Evolutionary conservation across 1,140 invertebrate species (phyloP).

Genomic region (Heliconius nattereri): DNA sequence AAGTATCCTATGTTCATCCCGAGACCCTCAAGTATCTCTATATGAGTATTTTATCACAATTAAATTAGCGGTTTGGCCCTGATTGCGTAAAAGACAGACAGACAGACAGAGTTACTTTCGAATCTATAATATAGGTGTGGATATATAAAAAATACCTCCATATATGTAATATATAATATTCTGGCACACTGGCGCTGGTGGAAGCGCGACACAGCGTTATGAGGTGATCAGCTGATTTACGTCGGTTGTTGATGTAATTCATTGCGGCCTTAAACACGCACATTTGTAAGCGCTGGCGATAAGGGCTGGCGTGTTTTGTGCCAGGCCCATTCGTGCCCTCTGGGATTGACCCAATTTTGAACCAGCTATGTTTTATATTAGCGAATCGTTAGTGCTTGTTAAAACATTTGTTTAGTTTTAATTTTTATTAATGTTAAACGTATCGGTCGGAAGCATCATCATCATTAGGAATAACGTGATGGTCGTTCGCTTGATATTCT

Average conservation of each 20-base stretch:
- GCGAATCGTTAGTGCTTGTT: not conserved
- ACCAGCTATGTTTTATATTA: not conserved
- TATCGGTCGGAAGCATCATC: too few species aligned
- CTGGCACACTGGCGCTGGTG: not conserved
- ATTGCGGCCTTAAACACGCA: slow-evolving; percentile 48
- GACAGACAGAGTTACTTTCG: too few species aligned
- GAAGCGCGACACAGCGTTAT: slow-evolving; percentile 38
- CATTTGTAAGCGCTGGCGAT: slow-evolving; percentile 54
- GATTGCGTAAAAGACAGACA: too few species aligned
- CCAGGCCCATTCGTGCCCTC: slow-evolving; percentile 38
- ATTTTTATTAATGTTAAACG: not conserved
- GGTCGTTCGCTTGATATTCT: too few species aligned
- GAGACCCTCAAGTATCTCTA: too few species aligned
- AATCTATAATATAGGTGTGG: too few species aligned
- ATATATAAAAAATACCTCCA: too few species aligned
- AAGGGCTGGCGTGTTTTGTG: slow-evolving; percentile 46
- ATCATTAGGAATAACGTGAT: too few species aligned
- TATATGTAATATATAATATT: not conserved
- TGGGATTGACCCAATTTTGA: slow-evolving; percentile 44
- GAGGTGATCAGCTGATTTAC: slow-evolving; percentile 58
- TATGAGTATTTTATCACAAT: too few species aligned
- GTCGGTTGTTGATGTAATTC: slow-evolving; percentile 52
- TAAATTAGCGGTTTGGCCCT: too few species aligned
- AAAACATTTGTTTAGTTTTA: not conserved
- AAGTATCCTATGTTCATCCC: too few species aligned